Percentiles rank a stretch among this genome's conserved stretches.
Conservation (phyloP, 2,888 invertebrate genomes). For the Ceraclea dissimilis region DNA sequence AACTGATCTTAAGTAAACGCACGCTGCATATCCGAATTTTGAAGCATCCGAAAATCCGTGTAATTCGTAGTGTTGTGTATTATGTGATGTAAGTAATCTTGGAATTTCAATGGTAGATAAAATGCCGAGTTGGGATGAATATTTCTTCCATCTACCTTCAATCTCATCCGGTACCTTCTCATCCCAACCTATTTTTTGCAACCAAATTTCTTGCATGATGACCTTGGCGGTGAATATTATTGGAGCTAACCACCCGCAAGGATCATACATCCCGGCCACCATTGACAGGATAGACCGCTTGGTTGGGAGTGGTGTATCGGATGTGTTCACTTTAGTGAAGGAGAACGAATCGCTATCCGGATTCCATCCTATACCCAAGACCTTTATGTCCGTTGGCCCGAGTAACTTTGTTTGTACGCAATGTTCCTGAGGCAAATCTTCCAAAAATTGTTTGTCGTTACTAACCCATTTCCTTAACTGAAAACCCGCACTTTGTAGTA, state of each 20-base stretch:
- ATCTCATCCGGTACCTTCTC: neutral
- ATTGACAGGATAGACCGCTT: neutral
- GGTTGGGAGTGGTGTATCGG: neutral
- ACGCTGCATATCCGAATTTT: neutral
- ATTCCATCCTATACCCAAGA: neutral
- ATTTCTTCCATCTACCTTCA: neutral
- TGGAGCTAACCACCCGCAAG: neutral
- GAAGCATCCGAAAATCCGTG: constrained; percentile 1
- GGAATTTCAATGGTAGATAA: neutral
- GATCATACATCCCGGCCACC: neutral
- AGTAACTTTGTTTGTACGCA: neutral
- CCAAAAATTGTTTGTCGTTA: neutral
- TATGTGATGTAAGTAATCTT: neutral
- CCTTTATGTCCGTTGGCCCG: neutral
- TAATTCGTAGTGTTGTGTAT: neutral
- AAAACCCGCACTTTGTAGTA: neutral
- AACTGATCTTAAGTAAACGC: neutral
- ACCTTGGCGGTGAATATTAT: neutral
- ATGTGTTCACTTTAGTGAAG: neutral
- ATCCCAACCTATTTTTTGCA: neutral
- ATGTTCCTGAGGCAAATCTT: neutral
- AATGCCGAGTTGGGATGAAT: neutral
- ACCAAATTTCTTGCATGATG: neutral
- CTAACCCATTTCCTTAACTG: neutral
- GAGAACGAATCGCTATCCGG: neutral